Base-by-base conservation (phyloP, 2,113 vertebrate species). In the Nyctereutes procyonoides region DNA sequence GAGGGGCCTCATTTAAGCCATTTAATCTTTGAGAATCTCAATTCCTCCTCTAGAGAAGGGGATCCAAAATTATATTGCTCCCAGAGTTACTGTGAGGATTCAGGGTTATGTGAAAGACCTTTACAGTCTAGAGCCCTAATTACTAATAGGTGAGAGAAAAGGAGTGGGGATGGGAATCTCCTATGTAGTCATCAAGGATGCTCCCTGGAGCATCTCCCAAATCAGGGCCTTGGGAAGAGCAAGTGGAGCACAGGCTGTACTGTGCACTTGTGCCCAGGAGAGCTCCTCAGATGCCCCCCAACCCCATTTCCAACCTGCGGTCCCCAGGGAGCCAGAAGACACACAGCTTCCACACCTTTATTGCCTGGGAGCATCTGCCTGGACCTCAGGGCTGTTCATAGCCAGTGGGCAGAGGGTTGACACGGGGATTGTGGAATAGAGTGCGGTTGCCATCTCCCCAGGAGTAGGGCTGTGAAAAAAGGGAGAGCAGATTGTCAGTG, bases 361-460 rank as follows among this genome's bases (percentile, higher is more conserved):
- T 98, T 98, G 93, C 43, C 83, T 4, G 56, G 3, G 20, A 28
- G 12, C 7, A 10, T 53, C 32, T 0, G 2, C n/a, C n/a, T 0
- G 32, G 76, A n/a, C 1, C 51, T 98, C 96, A 98, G 32, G 43
- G 74, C 9, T n/a, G 19, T 97, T 99, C 99, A 0, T 98, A 99
- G 58, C 99, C 99, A 0, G 98, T 98, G 11, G 99, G 99, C 82
- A 99, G 98, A 51, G 99, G 3, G 58, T 99, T 99, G 93, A 98
- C 24, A 48, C 97, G 99, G 58, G 98, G 0, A 79, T 99, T 99
- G 98, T 99, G 99, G 99, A 99, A 99, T 10, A 99, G 91, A 0
- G 98, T 97, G 98, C 99, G 99, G 98, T 99, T 99, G 76, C 99
- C 99, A 74, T 99, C 99, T 2, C 99, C 99, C 99, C 99, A 99